phyloP scores from a whole-genome alignment of 2,888 invertebrate genomes.

The Drosophila formosana region DNA sequence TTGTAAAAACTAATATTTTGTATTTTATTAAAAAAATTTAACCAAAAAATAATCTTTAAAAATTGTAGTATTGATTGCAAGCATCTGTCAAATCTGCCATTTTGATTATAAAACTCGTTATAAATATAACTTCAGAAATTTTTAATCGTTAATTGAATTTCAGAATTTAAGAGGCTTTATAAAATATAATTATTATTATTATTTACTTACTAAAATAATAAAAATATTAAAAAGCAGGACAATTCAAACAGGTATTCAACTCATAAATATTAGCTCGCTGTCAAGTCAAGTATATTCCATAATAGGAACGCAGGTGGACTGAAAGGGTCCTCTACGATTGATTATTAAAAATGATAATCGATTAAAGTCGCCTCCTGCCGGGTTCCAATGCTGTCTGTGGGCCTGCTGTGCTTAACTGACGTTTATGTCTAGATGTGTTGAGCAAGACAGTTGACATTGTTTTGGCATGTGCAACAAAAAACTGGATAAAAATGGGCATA shows the following conservation, averaged over 20 bases:
- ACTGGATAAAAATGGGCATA: slow-evolving; percentile 53
- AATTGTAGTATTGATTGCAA: no score
- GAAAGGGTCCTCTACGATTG: slow-evolving; percentile 73
- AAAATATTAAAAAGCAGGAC: slow-evolving; percentile 11
- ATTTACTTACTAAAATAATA: no score
- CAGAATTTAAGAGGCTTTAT: no score
- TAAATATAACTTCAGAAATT: no score
- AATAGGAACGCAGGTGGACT: slow-evolving; percentile 47
- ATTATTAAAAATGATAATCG: slow-evolving; percentile 86
- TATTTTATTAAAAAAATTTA: no score
- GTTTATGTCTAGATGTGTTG: slow-evolving; percentile 85
- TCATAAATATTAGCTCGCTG: slow-evolving; percentile 76
- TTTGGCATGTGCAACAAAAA: slow-evolving; percentile 63
- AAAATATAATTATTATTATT: no score
- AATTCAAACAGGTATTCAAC: slow-evolving; percentile 33
- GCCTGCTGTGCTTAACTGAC: slow-evolving; percentile 69
- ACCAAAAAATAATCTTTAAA: no score
- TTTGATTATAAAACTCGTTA: no score
- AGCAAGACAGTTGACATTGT: slow-evolving; percentile 83
- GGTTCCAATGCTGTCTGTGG: slow-evolving; percentile 31
- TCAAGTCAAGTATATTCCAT: slow-evolving; percentile 51
- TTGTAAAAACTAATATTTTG: background rate
- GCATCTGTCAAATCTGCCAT: no score
- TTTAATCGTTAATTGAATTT: no score
- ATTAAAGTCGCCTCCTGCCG: slow-evolving; percentile 76